Evolutionary conservation across 2,797 vertebrate species (phyloP), one percentile per base, ranked within the genome.

Genomic region (Acrossocheilus fasciatus): DNA sequence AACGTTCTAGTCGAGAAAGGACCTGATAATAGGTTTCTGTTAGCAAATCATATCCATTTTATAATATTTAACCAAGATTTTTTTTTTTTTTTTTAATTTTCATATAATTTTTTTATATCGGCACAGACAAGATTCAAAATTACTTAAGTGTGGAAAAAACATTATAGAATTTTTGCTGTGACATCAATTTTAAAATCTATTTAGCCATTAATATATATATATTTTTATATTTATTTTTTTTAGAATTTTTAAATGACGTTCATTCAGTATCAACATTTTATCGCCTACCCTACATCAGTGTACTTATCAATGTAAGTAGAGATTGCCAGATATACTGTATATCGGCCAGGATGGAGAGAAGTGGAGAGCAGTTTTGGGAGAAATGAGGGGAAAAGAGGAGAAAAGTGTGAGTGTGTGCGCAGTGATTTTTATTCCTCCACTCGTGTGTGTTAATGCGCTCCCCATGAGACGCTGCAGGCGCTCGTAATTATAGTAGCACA

Each of bases 371-470:
- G 54, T 1, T 1, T 23, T 57, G 87, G 82, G 52, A 73, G 15
- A 70, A 30, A n/a, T 12, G 47, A 43, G 57, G 34, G 26, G 9
- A 34, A 39, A 14, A 76, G 30, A 68, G 45, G 20, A 41, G 70
- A 50, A 70, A 52, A 82, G 5, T 15, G 43, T 6, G 86, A 20
- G 84, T 45, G 70, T 87, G 87, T 87, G 89, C 87, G 85, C 81
- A 86, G 74, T 82, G 88, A 85, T 89, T 90, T 87, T 84, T 89
- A 91, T 91, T 93, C 84, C 88, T 94, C 93, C 94, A 95, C 95
- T 95, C 94, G 91, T 95, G 94, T 95, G 94, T 91, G 92, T 94
- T 95, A 95, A 96, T 94, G 90, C 90, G 90, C 91, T 94, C 87
- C 91, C 93, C 95, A 95, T 95, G 95, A 95, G 92, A 91, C 26